A percentile compares a stretch with the other conserved stretches of the same genome.
Evolutionary conservation across 2,888 invertebrate genomes (phyloP).

Genomic region (Drosophila sordidapex): DNA sequence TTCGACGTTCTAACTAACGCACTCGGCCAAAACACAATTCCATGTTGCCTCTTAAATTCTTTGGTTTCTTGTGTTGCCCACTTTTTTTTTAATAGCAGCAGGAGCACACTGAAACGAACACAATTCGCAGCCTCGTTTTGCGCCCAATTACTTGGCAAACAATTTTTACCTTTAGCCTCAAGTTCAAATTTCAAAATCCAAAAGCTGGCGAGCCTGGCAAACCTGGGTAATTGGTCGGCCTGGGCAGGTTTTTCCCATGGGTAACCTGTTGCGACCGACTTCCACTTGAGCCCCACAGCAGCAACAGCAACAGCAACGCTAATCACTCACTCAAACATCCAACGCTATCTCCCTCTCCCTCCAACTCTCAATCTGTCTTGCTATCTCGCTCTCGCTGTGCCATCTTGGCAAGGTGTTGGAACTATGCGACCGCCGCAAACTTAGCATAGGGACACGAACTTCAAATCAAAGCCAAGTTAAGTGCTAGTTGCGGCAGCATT

Average conservation of each 20-base stretch:
- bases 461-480: slow-evolving; percentile 82
- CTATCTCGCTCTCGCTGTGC: slow-evolving; percentile 12
- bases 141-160: slow-evolving; percentile 84
- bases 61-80: slow-evolving; percentile 1
- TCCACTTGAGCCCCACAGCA: slow-evolving; percentile 54
- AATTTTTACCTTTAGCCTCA: slow-evolving; percentile 85
- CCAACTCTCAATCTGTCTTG: background rate
- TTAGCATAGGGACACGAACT: slow-evolving; percentile 84
- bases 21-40: slow-evolving; percentile 27
- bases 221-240: slow-evolving; percentile 66
- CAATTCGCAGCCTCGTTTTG: slow-evolving; percentile 67
- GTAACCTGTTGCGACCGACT: slow-evolving; percentile 79
- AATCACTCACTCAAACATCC: slow-evolving; percentile 76
- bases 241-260: slow-evolving; percentile 74
- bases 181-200: slow-evolving; percentile 84
- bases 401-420: slow-evolving; percentile 71
- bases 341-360: background rate
- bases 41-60: slow-evolving; percentile 11
- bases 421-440: slow-evolving; percentile 33
- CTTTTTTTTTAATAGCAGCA: background rate
- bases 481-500: slow-evolving; percentile 69
- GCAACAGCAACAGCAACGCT: slow-evolving; percentile 52
- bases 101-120: background rate
- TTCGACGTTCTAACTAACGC: slow-evolving; percentile 68
- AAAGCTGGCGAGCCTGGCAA: slow-evolving; percentile 33